Evolutionary conservation across 2,888 invertebrate species (phyloP), one percentile per base, ranked within the genome.

Genomic region (Chrysolina oricalcia): DNA sequence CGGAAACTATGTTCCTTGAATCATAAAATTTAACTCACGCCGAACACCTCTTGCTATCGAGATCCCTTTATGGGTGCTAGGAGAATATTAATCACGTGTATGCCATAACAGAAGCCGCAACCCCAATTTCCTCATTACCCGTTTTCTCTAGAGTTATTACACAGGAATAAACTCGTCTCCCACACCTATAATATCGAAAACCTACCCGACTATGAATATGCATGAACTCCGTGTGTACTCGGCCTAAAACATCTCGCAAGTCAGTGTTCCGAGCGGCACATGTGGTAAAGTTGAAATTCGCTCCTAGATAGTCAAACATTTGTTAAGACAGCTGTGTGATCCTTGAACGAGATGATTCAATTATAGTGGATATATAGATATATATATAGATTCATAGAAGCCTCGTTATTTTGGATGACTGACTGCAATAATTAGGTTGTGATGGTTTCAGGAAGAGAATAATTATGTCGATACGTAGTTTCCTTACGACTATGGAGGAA

Each of bases 171-270:
- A 59, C 59, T 23, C 35, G 8, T 59, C 23, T 59, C 59, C 59
- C 59, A 59, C 15, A 59, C 27, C 59, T 27, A 59, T 59, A 59
- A 59, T 59, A 59, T 59, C 59, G 56, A 59, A 59, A 59, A 59
- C 59, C 15, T n/a, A 23, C 15, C 15, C 59, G n/a, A 27, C 27
- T 35, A 35, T 59, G 27, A 27, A 59, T 59, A 59, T 59, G 59
- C n/a, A 59, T 59, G 10, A 27, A 59, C 27, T 59, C 27, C 19
- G n/a, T 27, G 59, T 59, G 23, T 59, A n/a, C 27, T 35, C 9
- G 59, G 59, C 15, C 17, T 35, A 13, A 27, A 59, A 59, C 59
- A 59, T 59, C 59, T 59, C 59, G 15, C 59, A 59, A 59, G 59
- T 35, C 59, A 59, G 5, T 17, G 23, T 35, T 13, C n/a, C 15